A percentile compares a stretch with the other conserved stretches of the same genome.
phyloP scores from a whole-genome alignment of 2,113 vertebrate species.

The human (Homo sapiens) region DNA sequence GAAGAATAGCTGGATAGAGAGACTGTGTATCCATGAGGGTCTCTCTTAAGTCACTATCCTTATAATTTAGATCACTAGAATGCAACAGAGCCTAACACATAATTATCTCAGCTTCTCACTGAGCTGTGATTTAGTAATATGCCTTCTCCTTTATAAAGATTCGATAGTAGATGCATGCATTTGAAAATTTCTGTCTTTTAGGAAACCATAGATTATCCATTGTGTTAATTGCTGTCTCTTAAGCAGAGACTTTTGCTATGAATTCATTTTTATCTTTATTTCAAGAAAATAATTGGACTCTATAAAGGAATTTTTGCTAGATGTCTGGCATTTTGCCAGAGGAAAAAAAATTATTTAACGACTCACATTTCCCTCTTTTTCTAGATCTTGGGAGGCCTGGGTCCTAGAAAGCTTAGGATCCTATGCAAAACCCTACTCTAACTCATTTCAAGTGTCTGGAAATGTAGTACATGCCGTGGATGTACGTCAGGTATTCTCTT shows the following conservation, averaged over 20 bases:
- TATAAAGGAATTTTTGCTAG: background rate
- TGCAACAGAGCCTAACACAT: background rate
- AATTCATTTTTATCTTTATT: conserved; percentile 32
- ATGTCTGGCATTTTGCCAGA: background rate
- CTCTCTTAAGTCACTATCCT: background rate
- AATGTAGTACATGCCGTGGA: background rate
- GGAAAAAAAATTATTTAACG: conserved; percentile 1
- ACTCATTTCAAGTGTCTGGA: background rate
- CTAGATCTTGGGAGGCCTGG: background rate
- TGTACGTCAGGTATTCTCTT: background rate
- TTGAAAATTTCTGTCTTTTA: conserved; percentile 13
- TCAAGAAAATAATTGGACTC: conserved; percentile 33
- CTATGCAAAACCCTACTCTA: background rate
- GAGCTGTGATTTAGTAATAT: conserved; percentile 11
- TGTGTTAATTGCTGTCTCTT: background rate
- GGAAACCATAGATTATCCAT: background rate
- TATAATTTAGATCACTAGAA: conserved; percentile 4
- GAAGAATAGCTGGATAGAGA: background rate
- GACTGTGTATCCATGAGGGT: background rate
- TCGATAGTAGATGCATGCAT: background rate
- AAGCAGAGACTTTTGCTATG: background rate
- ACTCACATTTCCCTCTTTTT: background rate
- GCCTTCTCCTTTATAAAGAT: conserved; percentile 31
- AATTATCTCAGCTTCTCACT: background rate
- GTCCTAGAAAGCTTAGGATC: background rate